Base-by-base conservation (phyloP, 2,888 invertebrate genomes). In the Lepidocyrtoides sp. region DNA sequence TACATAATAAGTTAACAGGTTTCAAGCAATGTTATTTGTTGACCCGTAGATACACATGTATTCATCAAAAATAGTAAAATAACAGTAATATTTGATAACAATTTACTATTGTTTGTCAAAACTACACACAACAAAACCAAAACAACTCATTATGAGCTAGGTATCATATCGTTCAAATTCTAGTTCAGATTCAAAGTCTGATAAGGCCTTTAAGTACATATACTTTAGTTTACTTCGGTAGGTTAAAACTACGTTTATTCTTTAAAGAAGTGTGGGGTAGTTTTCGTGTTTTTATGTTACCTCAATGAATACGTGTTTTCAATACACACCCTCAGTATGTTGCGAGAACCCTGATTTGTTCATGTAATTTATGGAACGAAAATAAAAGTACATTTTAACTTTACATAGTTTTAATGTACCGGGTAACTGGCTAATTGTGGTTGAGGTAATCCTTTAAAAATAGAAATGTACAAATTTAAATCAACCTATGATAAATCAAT, bases 91-190 rank as follows among this genome's bases (percentile, higher is more conserved):
- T n/a, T n/a, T n/a, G n/a, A n/a, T n/a, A n/a, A n/a, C 23, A 60
- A 60, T 29, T 63, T 2, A 29, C 29, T 26, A 17, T 54, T 20
- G 41, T 23, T 72, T 41, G 36, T 4, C 36, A 36, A 36, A 36
- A 36, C 20, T 36, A 10, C 32, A 72, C 20, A n/a, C 26, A 63
- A 77, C 26, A 77, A 26, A 72, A 85, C 29, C 17, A 23, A 48
- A 81, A 29, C 32, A 82, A 82, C 20, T 57, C 54, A 83, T n/a
- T 89, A 60, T 90, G 90, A 90, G 79, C 84, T 77, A 77, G 83
- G 84, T 72, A 90, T 84, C 84, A 90, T 90, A 85, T 90, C 84
- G 90, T 90, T 90, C 90, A 90, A 90, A 60, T 90, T 90, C 90
- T 90, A 90, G 90, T 90, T 90, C 90, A 90, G 84, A 90, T 90